phyloP scores from a whole-genome alignment of 2,888 invertebrate species.

The Eupithecia subumbrata region DNA sequence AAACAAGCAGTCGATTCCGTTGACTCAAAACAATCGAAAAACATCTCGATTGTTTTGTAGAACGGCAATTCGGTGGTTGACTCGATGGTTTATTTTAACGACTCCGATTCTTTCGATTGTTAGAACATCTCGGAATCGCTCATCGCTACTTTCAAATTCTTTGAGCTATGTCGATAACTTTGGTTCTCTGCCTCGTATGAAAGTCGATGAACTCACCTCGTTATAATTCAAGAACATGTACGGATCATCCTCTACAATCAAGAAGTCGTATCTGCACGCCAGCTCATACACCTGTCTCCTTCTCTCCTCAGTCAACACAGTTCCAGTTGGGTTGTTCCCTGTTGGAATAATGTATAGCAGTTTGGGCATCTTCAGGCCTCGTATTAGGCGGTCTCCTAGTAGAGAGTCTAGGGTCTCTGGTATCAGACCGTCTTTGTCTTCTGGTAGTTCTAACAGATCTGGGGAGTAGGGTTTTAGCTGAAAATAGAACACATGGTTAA shows the following conservation, averaged over 20 bases:
- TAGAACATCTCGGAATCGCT: too few relatives aligned
- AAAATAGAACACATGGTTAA: constrained; percentile 44
- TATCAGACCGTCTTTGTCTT: constrained; percentile 87
- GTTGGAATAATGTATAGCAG: constrained; percentile 90
- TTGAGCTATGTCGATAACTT: too few relatives aligned
- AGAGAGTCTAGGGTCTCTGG: constrained; percentile 84
- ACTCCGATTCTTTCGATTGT: too few relatives aligned
- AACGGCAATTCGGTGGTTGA: too few relatives aligned
- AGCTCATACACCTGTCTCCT: constrained; percentile 88
- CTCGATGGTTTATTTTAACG: too few relatives aligned
- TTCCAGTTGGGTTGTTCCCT: constrained; percentile 90
- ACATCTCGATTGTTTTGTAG: too few relatives aligned
- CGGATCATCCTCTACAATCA: constrained; percentile 93
- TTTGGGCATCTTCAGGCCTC: constrained; percentile 86
- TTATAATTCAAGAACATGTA: constrained; percentile 91
- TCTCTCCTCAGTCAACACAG: constrained; percentile 86
- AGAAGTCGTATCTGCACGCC: constrained; percentile 89
- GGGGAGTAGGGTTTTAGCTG: constrained; percentile 88
- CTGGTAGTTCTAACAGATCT: constrained; percentile 86
- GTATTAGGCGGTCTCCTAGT: constrained; percentile 73
- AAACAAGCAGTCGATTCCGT: too few relatives aligned
- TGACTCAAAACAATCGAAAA: too few relatives aligned
- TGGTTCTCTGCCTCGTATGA: too few relatives aligned
- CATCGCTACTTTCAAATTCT: too few relatives aligned
- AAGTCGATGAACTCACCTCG: constrained; percentile 69